Conservation (phyloP, 2,797 vertebrate species). For the Malacoraja senta region DNA sequence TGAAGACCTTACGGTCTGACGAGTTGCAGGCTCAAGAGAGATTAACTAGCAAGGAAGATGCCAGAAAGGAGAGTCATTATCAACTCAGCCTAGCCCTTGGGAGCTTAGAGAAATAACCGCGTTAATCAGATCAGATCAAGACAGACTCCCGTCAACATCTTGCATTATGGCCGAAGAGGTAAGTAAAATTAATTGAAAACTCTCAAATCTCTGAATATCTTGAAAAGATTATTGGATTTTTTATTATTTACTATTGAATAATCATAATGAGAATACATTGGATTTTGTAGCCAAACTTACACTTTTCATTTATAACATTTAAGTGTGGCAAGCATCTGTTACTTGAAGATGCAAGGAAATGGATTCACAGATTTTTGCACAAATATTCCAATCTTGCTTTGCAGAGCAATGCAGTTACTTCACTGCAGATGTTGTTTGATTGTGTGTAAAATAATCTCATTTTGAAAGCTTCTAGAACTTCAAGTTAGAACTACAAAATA, state of each 20-base stretch:
- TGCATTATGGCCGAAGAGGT: slow-evolving; percentile 20
- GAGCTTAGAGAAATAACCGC: not conserved
- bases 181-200: not conserved
- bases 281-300: not conserved
- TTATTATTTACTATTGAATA: not conserved
- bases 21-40: not conserved
- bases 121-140: not conserved
- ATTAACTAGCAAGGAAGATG: not conserved
- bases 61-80: not conserved
- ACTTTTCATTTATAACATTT: not conserved
- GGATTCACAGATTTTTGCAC: not conserved
- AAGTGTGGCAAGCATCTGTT: too few species aligned
- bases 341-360: not conserved
- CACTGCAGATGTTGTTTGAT: not conserved
- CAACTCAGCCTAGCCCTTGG: not conserved
- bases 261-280: not conserved
- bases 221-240: not conserved
- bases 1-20: too few species aligned
- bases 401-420: not conserved
- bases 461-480: not conserved
- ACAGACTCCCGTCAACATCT: not conserved
- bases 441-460: not conserved
- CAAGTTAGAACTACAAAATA: not conserved
- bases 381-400: not conserved
- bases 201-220: not conserved